A percentile compares a stretch with the other conserved stretches of the same genome.
Evolutionary conservation across 2,113 vertebrate species (phyloP).

Genomic region (Miniopterus natalensis): DNA sequence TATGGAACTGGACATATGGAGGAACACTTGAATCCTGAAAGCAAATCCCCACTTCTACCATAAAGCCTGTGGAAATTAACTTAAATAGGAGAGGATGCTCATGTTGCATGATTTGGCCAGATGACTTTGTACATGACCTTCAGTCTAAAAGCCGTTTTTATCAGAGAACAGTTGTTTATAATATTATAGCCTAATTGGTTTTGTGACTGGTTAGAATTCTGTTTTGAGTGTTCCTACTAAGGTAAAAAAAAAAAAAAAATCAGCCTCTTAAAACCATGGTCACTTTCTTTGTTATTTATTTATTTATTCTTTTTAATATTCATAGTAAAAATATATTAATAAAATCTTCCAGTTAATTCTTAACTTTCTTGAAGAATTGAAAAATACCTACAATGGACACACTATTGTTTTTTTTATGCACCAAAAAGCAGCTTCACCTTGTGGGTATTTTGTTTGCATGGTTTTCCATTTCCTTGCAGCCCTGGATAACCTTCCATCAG

Average conservation of each 20-base stretch:
- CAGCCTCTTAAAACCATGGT: not conserved
- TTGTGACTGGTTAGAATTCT: not conserved
- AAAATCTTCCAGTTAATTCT: slow-evolving; percentile 11
- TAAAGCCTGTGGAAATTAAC: not conserved
- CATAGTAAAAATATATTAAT: not conserved
- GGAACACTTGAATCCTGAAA: not conserved
- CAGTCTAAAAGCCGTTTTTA: not conserved
- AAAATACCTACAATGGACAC: not conserved
- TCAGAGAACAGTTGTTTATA: not conserved
- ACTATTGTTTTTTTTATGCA: slow-evolving; percentile 26
- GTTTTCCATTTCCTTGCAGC: slow-evolving; percentile 66
- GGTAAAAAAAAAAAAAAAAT: slow-evolving; percentile 26
- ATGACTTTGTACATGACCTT: not conserved
- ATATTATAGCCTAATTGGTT: not conserved
- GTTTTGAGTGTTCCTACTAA: not conserved
- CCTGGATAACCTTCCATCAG: slow-evolving; percentile 76
- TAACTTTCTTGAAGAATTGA: not conserved
- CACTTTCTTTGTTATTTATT: not conserved
- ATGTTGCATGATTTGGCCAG: not conserved
- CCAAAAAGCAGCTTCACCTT: not conserved
- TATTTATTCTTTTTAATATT: slow-evolving; percentile 33
- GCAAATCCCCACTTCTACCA: not conserved
- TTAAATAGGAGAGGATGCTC: accelerated
- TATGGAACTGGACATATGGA: not conserved
- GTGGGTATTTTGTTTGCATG: slow-evolving; percentile 60